phyloP scores from a whole-genome alignment of 2,888 invertebrate genomes.

The Apotomis betuletana region DNA sequence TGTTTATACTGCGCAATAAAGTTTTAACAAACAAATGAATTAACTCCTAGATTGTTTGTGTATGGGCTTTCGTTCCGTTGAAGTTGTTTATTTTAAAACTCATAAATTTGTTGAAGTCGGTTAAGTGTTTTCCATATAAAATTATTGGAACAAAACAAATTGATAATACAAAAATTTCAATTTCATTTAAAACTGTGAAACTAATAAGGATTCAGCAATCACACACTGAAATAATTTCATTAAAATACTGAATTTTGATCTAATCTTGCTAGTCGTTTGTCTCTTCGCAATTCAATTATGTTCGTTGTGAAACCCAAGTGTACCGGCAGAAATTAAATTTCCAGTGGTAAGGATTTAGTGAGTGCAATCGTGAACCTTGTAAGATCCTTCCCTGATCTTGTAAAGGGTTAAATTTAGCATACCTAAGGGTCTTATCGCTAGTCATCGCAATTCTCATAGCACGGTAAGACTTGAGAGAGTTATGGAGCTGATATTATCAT shows the following conservation, averaged over 20 bases:
- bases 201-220: conserved; percentile 9
- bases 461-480: no score
- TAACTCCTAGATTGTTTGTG: no score
- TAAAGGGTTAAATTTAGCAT: conserved; percentile 37
- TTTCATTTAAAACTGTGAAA: neutral
- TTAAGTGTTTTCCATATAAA: no score
- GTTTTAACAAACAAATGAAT: no score
- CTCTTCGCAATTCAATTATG: conserved; percentile 35
- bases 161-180: neutral
- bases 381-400: conserved; percentile 35
- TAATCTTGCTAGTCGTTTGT: conserved; percentile 30
- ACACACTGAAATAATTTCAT: conserved; percentile 16
- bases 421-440: conserved; percentile 29
- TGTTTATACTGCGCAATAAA: no score
- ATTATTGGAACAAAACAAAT: neutral
- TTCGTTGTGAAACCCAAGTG: conserved; percentile 37
- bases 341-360: conserved; percentile 29
- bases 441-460: no score
- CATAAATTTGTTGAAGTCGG: no score
- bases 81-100: no score
- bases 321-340: conserved; percentile 39
- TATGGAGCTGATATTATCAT: no score
- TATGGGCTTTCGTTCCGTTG: no score
- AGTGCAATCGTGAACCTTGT: conserved; percentile 35
- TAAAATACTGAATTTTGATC: conserved; percentile 18